Evolutionary conservation across 2,888 invertebrate genomes (phyloP), one percentile per base, ranked within the genome.

Genomic region (Macropis europaea): DNA sequence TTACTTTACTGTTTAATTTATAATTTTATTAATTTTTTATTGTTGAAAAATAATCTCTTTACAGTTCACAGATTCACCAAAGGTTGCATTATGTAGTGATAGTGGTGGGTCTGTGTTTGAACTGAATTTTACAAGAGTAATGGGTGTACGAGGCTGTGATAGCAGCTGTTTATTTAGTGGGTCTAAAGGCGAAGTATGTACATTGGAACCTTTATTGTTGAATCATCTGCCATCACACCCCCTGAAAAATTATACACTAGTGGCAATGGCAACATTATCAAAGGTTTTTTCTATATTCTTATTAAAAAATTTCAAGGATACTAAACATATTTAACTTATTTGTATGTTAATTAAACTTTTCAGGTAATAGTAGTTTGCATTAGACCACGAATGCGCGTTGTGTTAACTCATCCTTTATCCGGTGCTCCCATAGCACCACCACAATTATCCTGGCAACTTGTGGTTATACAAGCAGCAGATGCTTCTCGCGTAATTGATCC

Each of bases 81-180:
- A 94, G 24, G 88, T 96, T 66, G 97, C 96, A 0, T 90, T 97
- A 28, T 95, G 95, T 81, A 95, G 97, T 17, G 99, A 99, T 87
- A 96, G 96, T 47, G 97, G 98, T 1, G 99, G 99, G 0, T 99
- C 98, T 0, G 98, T 99, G 1, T 99, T 98, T 93, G 95, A 97
- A 77, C 91, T 99, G 34, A 96, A 94, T 83, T 98, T 98, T 87
- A 96, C 96, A 40, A 92, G 97, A 64, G 94, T 96, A 9, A 92
- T 98, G 81, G 98, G 97, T 11, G 95, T 97, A 34, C 92, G 98
- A 42, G 95, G 96, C 0, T 97, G 96, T 89, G 95, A 97, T 71
- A 96, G 97, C 0, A 95, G 97, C 56, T 99, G 99, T 89, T 91
- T 99, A 13, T 99, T 99, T 90, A 98, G 99, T 32, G 99, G 99